Percentiles rank a stretch among this genome's conserved stretches.
phyloP scores from a whole-genome alignment of 2,888 invertebrate genomes.

The Apamea monoglypha region DNA sequence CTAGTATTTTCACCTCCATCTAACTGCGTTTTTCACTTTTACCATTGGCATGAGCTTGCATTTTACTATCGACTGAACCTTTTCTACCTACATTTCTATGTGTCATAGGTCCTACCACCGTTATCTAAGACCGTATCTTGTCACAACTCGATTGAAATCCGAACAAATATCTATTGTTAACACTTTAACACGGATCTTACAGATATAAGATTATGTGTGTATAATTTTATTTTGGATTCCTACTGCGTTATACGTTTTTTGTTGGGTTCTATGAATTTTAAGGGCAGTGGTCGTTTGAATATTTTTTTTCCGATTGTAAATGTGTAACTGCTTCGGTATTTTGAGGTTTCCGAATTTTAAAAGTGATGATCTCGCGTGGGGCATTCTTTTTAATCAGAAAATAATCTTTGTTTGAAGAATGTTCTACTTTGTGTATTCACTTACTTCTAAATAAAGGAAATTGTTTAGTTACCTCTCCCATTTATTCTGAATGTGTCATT shows the following conservation, averaged over 20 bases:
- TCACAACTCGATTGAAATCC: conserved; percentile 69
- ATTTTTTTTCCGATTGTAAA: conserved; percentile 44
- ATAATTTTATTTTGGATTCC: conserved; percentile 78
- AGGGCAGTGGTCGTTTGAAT: conserved; percentile 38
- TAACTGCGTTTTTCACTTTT: not conserved
- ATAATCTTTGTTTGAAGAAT: not conserved
- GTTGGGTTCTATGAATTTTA: conserved; percentile 59
- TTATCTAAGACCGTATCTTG: conserved; percentile 67
- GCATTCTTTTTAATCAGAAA: not conserved
- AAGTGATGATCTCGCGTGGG: not conserved
- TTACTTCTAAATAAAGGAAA: not conserved
- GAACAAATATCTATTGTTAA: conserved; percentile 80
- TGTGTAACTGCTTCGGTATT: conserved; percentile 38
- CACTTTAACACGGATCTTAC: conserved; percentile 83
- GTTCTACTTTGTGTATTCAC: not conserved
- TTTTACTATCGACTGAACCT: conserved; percentile 10
- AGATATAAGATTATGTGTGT: conserved; percentile 76
- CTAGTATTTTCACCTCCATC: not conserved
- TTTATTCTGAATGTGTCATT: too few species aligned
- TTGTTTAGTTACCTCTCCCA: not conserved
- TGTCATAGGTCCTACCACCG: conserved; percentile 53
- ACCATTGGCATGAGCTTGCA: not conserved
- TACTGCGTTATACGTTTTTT: conserved; percentile 74
- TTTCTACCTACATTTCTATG: conserved; percentile 18
- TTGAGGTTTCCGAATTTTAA: conserved; percentile 9